These are phyloP conservation scores for Lepisosteus osseus DNA, from an alignment of 2,113 vertebrate species.

Conservation along the genomic window DNA sequence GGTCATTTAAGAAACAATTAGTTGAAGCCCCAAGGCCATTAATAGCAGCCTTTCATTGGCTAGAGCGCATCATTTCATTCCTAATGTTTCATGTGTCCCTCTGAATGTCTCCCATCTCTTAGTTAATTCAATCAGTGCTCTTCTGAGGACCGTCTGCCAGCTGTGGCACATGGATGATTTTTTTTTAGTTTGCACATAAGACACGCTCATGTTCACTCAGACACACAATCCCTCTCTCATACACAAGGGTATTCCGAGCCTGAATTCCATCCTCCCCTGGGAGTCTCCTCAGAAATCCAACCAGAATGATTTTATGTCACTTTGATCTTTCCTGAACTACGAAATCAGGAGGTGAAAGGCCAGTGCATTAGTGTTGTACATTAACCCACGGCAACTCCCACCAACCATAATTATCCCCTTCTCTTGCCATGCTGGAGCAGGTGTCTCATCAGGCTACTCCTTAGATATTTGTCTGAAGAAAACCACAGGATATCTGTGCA, in stretches of 20 bases:
- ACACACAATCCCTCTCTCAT: not conserved
- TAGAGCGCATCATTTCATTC: not conserved
- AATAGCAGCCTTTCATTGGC: not conserved
- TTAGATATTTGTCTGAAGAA: too few relatives aligned
- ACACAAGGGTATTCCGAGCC: not conserved
- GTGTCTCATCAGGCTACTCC: too few relatives aligned
- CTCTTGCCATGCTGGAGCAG: too few relatives aligned
- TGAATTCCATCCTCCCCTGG: not conserved
- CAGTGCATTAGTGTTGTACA: conserved; percentile 14
- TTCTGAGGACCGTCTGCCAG: not conserved
- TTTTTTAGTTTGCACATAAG: not conserved
- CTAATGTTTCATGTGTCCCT: not conserved
- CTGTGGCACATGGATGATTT: not conserved
- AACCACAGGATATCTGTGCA: too few relatives aligned
- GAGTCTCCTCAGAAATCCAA: not conserved
- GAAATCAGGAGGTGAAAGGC: not conserved
- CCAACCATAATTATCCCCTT: conserved; percentile 7
- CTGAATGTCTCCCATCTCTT: not conserved
- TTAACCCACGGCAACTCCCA: conserved; percentile 7
- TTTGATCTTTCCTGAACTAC: conserved; percentile 1
- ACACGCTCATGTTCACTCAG: not conserved
- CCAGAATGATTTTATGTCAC: not conserved
- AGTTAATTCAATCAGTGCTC: not conserved
- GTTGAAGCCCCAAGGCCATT: not conserved
- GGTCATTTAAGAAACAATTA: conserved; percentile 3